phyloP scores from a whole-genome alignment of 2,888 invertebrate genomes.

The Anagyrus pseudococci region DNA sequence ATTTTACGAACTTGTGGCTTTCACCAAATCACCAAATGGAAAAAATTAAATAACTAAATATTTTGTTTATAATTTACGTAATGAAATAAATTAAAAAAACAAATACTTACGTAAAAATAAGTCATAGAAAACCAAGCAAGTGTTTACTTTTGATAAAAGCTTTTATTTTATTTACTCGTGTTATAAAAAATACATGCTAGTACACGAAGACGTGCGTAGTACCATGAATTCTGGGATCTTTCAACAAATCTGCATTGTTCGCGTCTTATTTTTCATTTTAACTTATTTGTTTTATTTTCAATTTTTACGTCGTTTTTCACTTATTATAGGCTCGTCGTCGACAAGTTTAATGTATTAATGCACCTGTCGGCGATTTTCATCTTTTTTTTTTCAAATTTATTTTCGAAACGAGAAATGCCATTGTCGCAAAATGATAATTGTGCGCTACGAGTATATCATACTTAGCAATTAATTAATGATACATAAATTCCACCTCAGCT shows the following conservation, averaged over 20 bases:
- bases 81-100: no score
- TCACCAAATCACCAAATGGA: no score
- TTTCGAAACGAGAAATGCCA: slow-evolving; percentile 28
- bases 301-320: neutral
- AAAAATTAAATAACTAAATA: no score
- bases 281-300: slow-evolving; percentile 20
- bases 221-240: slow-evolving; percentile 39
- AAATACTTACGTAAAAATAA: no score
- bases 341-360: slow-evolving; percentile 7
- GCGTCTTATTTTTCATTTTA: slow-evolving; percentile 21
- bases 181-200: slow-evolving; percentile 60
- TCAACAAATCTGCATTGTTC: slow-evolving; percentile 35
- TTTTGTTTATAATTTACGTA: no score
- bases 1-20: no score
- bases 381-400: neutral
- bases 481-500: no score
- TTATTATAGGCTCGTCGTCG: slow-evolving; percentile 15
- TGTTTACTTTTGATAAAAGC: slow-evolving; percentile 46
- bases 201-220: slow-evolving; percentile 50
- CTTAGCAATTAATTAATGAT: no score
- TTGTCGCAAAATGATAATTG: slow-evolving; percentile 7
- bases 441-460: no score
- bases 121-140: no score
- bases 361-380: neutral
- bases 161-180: slow-evolving; percentile 54